These are phyloP conservation scores for Orientallactaga sibirica DNA, from an alignment of 2,797 vertebrate genomes.

Conservation along the genomic window DNA sequence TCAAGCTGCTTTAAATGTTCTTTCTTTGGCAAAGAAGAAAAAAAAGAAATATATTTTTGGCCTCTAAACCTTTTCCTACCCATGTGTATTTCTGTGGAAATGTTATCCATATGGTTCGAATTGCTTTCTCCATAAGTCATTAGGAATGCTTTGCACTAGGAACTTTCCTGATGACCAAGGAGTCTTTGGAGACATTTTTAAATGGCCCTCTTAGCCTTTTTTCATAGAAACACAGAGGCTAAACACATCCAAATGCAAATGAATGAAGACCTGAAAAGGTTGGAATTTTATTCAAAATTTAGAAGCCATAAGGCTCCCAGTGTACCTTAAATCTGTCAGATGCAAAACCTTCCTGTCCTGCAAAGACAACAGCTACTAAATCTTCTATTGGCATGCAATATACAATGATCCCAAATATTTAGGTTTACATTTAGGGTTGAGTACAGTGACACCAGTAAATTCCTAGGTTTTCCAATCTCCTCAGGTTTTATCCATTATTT, in stretches of 20 bases:
- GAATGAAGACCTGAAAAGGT: slow-evolving; percentile 71
- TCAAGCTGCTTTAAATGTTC: slow-evolving; percentile 84
- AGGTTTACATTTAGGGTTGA: slow-evolving; percentile 46
- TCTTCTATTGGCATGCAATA: slow-evolving; percentile 18
- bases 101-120: slow-evolving; percentile 82
- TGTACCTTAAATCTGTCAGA: slow-evolving; percentile 62
- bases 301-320: slow-evolving; percentile 47
- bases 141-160: slow-evolving; percentile 76
- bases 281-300: slow-evolving; percentile 77
- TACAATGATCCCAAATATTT: not conserved
- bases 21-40: slow-evolving; percentile 83
- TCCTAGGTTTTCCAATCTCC: not conserved
- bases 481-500: not conserved
- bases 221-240: slow-evolving; percentile 63
- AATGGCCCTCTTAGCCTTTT: slow-evolving; percentile 71
- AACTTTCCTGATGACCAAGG: slow-evolving; percentile 80
- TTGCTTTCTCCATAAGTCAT: slow-evolving; percentile 79
- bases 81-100: slow-evolving; percentile 81
- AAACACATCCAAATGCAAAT: slow-evolving; percentile 80
- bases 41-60: slow-evolving; percentile 83
- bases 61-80: slow-evolving; percentile 83
- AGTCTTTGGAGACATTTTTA: slow-evolving; percentile 73
- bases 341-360: slow-evolving; percentile 21
- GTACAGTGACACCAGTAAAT: not conserved
- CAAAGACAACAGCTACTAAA: slow-evolving; percentile 37